phyloP scores from a whole-genome alignment of 2,797 vertebrate genomes.

The Neoniphon sammara region DNA sequence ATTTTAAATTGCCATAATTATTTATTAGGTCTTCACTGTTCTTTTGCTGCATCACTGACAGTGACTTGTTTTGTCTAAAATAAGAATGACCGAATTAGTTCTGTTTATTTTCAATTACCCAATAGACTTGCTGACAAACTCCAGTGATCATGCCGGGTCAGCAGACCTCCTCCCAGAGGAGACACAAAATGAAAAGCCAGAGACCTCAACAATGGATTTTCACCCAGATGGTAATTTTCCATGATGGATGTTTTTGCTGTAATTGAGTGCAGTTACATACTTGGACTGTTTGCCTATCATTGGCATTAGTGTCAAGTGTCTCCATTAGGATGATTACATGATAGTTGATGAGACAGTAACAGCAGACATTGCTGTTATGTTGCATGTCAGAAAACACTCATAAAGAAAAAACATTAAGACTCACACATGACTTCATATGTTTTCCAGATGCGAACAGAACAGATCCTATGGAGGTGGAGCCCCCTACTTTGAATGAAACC shows the following conservation, averaged over 20 bases:
- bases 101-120: conserved; percentile 9
- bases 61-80: neutral
- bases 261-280: conserved; percentile 2
- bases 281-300: neutral
- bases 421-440: conserved; percentile 7
- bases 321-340: neutral
- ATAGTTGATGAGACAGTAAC: neutral
- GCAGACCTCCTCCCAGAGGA: conserved; percentile 43
- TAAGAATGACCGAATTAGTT: neutral
- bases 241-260: conserved; percentile 24
- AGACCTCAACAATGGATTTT: conserved; percentile 38
- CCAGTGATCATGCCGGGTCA: conserved; percentile 52
- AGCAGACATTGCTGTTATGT: neutral
- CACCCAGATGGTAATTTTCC: conserved; percentile 54
- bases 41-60: neutral
- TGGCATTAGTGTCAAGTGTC: neutral
- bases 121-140: conserved; percentile 76
- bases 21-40: neutral
- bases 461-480: conserved; percentile 10
- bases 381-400: neutral
- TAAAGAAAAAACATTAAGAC: neutral
- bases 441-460: conserved; percentile 45
- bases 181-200: conserved; percentile 41
- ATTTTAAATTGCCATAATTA: neutral
- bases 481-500: conserved; percentile 54